phyloP scores from a whole-genome alignment of 2,113 vertebrate species.

The Azemiops feae region DNA sequence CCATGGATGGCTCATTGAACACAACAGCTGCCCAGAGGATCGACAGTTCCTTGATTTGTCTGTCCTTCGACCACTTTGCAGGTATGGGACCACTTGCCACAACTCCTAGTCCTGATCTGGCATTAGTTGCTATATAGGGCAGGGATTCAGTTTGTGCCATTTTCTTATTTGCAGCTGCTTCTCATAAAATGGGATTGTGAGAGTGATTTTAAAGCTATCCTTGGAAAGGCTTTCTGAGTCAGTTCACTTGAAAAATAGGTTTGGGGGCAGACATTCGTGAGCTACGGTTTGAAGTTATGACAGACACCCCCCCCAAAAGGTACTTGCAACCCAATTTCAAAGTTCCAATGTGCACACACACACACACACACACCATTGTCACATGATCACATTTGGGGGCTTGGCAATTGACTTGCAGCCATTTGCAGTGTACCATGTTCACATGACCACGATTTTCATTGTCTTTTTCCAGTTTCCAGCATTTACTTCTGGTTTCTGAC shows the following conservation, averaged over 20 bases:
- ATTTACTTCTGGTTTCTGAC: background rate
- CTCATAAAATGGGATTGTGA: background rate
- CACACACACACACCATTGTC: background rate
- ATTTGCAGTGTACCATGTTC: background rate
- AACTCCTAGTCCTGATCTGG: background rate
- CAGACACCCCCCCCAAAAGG: background rate
- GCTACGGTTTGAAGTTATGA: background rate
- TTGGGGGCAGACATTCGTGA: background rate
- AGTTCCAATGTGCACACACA: background rate
- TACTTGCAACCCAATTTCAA: background rate
- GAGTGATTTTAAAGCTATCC: background rate
- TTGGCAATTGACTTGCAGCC: background rate
- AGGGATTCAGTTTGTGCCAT: background rate
- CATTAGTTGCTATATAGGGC: background rate
- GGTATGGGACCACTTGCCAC: slow-evolving; percentile 57
- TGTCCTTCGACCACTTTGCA: slow-evolving; percentile 79
- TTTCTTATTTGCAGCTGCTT: background rate
- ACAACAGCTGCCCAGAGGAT: slow-evolving; percentile 86
- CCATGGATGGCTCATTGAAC: slow-evolving; percentile 82
- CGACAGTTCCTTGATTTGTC: slow-evolving; percentile 76
- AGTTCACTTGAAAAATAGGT: background rate
- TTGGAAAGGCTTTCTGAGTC: background rate
- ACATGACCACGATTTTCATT: background rate
- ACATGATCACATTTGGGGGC: background rate
- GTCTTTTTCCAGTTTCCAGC: background rate